A percentile compares a stretch with the other conserved stretches of the same genome.
Evolutionary conservation across 2,113 vertebrate genomes (phyloP).

Genomic region (Rhabdomys dilectus): DNA sequence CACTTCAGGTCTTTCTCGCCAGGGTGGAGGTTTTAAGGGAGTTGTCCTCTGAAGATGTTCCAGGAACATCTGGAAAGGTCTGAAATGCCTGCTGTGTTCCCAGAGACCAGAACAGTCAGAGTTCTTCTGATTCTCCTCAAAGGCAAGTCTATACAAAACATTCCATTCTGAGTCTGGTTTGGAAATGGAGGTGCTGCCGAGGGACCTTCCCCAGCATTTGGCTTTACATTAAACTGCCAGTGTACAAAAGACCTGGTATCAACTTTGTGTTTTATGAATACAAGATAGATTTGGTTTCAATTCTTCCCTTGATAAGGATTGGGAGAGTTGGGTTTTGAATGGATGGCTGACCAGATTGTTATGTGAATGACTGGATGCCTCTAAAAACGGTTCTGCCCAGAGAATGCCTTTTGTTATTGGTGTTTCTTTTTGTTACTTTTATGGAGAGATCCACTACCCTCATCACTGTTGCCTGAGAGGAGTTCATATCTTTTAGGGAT

Average conservation of each 20-base stretch:
- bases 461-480: background rate
- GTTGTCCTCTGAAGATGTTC: background rate
- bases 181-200: too few species aligned
- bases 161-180: background rate
- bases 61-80: background rate
- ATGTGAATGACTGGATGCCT: background rate
- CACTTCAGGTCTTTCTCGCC: background rate
- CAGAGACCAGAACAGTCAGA: background rate
- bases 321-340: background rate
- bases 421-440: background rate
- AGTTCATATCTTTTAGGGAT: background rate
- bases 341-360: background rate
- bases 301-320: background rate
- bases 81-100: background rate
- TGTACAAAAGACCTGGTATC: background rate
- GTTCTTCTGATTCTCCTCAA: background rate
- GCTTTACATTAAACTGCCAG: background rate
- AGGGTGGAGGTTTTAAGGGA: background rate
- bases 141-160: background rate
- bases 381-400: background rate
- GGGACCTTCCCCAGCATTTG: background rate
- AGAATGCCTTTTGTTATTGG: background rate
- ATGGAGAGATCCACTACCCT: background rate
- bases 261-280: background rate
- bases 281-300: background rate